Evolutionary conservation across 1,140 invertebrate species (phyloP).

Genomic region (Temnothorax longispinosus): DNA sequence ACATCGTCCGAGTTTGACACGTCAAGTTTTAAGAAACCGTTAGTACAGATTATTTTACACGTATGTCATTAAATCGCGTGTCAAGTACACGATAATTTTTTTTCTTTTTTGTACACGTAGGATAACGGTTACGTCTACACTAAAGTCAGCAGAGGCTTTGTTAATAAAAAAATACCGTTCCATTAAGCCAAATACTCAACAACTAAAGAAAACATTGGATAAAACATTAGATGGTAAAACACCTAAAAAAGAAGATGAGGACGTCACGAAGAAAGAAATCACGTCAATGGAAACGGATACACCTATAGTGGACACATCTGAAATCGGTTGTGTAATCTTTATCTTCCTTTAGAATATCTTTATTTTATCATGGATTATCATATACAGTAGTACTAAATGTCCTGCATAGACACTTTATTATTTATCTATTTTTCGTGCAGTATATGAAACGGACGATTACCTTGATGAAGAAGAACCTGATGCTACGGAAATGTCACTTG

Average conservation of each 20-base stretch:
- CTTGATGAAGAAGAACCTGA: constrained; percentile 84
- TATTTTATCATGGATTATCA: constrained; percentile 4
- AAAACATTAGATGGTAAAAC: neutral
- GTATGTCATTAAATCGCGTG: neutral
- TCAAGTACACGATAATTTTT: neutral
- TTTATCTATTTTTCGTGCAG: constrained; percentile 59
- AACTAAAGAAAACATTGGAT: neutral
- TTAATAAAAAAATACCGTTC: constrained; percentile 56
- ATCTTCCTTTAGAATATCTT: constrained; percentile 8
- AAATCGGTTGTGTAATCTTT: constrained; percentile 55
- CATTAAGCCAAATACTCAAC: constrained; percentile 30
- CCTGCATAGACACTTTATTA: neutral
- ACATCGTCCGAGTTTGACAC: constrained; percentile 20
- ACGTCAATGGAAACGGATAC: neutral
- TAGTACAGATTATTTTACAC: constrained; percentile 42
- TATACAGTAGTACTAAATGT: neutral
- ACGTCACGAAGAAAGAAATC: constrained; percentile 22
- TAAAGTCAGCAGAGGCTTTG: neutral
- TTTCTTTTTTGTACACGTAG: constrained; percentile 5
- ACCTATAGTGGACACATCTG: constrained; percentile 41
- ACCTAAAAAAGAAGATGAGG: constrained; percentile 32
- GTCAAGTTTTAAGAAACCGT: constrained; percentile 63
- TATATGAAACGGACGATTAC: constrained; percentile 82
- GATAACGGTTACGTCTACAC: neutral
- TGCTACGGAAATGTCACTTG: constrained; percentile 83